phyloP scores from a whole-genome alignment of 1,140 invertebrate species.

The Aphis gossypii region DNA sequence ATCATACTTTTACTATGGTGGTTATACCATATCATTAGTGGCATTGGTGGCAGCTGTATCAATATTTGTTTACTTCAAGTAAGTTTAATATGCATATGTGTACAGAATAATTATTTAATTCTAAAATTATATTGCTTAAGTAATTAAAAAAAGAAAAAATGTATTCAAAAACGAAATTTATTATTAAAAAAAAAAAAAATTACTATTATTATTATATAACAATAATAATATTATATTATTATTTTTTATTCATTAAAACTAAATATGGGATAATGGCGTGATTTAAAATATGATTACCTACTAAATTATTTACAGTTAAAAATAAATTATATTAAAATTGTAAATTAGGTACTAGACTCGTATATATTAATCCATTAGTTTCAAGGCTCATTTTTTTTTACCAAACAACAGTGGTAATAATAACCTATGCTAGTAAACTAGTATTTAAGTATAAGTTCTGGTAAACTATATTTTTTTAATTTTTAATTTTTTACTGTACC shows the following conservation, averaged over 20 bases:
- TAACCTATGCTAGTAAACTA: too few relatives aligned
- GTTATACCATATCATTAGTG: conserved; percentile 80
- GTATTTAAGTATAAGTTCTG: neutral
- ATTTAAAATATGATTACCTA: neutral
- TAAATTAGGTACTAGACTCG: neutral
- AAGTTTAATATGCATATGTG: conserved; percentile 64
- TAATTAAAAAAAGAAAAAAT: neutral
- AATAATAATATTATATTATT: too few relatives aligned
- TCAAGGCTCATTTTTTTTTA: neutral
- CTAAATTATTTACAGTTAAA: too few relatives aligned
- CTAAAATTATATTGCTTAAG: neutral
- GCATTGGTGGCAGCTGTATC: conserved; percentile 77
- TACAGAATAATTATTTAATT: neutral
- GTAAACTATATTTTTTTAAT: neutral
- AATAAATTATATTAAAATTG: neutral
- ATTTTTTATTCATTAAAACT: neutral
- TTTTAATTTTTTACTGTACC: neutral
- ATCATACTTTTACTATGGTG: conserved; percentile 76
- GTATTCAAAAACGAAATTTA: neutral
- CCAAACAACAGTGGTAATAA: neutral
- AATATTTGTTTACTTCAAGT: conserved; percentile 88
- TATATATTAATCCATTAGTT: neutral
- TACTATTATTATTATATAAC: too few relatives aligned
- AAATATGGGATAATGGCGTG: neutral
- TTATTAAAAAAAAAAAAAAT: too few relatives aligned